Percentiles rank a stretch among this genome's conserved stretches.
Conservation (phyloP, 2,113 vertebrate genomes). For the Python bivittatus region DNA sequence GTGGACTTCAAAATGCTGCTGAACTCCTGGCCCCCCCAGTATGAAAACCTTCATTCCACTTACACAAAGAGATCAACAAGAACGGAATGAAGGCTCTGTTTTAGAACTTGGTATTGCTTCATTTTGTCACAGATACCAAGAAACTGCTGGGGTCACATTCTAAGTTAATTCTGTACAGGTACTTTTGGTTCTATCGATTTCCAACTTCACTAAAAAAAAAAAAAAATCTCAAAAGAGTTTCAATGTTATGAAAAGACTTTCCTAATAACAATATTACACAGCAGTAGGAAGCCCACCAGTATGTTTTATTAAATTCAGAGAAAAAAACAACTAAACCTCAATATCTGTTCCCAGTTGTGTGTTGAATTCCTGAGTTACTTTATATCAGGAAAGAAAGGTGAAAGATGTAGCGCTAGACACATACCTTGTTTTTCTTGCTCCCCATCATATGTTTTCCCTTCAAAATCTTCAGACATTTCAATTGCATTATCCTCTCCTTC, state of each 20-base stretch:
- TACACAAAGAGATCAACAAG: background rate
- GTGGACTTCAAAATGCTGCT: background rate
- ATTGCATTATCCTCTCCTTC: conserved; percentile 93
- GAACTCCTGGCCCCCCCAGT: background rate
- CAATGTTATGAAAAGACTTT: background rate
- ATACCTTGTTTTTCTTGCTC: conserved; percentile 84
- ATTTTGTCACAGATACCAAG: background rate
- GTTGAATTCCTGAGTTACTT: background rate
- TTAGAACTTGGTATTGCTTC: background rate
- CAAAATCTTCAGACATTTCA: conserved; percentile 98
- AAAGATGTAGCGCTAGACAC: conserved; percentile 15
- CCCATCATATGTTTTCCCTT: conserved; percentile 90
- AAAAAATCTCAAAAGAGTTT: background rate
- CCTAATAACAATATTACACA: background rate
- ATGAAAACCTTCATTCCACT: background rate
- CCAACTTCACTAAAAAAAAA: background rate
- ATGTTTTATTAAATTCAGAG: conserved; percentile 16
- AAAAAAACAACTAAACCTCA: background rate
- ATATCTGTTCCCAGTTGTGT: background rate
- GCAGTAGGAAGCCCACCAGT: background rate
- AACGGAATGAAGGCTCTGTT: background rate
- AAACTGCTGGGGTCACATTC: background rate
- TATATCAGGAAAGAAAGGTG: background rate
- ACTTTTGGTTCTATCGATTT: background rate
- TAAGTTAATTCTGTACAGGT: background rate